These are phyloP conservation scores for Mythimna ferrago DNA, from an alignment of 2,888 invertebrate genomes.

Conservation along the genomic window DNA sequence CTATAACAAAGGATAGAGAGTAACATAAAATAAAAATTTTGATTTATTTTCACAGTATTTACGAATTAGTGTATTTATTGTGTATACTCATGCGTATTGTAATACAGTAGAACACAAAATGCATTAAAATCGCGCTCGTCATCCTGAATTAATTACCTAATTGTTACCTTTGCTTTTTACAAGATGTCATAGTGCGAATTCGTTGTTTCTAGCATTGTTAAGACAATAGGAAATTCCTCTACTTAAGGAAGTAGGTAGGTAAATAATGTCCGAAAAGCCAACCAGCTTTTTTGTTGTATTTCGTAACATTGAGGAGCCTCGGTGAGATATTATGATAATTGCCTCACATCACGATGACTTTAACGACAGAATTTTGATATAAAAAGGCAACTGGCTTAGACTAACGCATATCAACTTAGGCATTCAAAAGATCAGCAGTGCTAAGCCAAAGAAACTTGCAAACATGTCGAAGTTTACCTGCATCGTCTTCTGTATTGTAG, in stretches of 20 bases:
- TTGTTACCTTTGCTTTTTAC: constrained; percentile 12
- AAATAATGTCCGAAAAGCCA: constrained; percentile 36
- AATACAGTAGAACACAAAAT: background rate
- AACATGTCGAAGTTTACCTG: constrained; percentile 59
- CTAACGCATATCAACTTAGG: constrained; percentile 42
- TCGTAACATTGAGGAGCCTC: constrained; percentile 56
- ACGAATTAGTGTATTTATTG: no score
- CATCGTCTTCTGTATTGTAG: constrained; percentile 54
- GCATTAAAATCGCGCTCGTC: background rate
- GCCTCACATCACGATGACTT: constrained; percentile 43
- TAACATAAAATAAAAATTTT: no score
- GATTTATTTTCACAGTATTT: background rate
- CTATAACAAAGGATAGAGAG: no score
- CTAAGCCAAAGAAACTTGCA: constrained; percentile 23
- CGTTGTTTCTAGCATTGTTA: constrained; percentile 9
- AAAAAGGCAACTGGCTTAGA: constrained; percentile 46
- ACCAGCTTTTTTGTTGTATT: constrained; percentile 56
- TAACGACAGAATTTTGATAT: constrained; percentile 55
- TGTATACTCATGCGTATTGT: background rate
- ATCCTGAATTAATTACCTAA: constrained; percentile 21
- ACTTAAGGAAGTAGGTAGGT: constrained; percentile 38
- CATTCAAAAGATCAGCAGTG: constrained; percentile 39
- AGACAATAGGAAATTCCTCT: constrained; percentile 63
- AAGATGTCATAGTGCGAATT: constrained; percentile 13
- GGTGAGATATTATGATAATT: constrained; percentile 62